Evolutionary conservation across 2,797 vertebrate genomes (phyloP), one percentile per base, ranked within the genome.

Genomic region (Babyrousa celebensis): DNA sequence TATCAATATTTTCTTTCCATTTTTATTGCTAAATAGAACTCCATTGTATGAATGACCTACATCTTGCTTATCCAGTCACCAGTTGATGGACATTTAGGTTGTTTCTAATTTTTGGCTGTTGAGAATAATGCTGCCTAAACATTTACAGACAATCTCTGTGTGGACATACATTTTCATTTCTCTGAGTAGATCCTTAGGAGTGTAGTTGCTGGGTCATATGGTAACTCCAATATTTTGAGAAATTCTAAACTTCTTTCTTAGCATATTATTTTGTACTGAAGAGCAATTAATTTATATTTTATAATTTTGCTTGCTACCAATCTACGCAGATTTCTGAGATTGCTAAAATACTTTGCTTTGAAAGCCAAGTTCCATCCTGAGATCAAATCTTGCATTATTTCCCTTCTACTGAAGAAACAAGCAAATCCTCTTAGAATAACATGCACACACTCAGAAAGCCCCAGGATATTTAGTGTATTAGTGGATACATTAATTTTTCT

Each of bases 371-470:
- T 88, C 48, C 40, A 91, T n/a, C 10, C 23, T 48, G 32, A 54
- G 36, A 89, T 77, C 56, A 68, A 62, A 92, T 75, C 10, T 83
- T 68, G 12, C 12, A 63, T 85, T 60, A 91, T 72, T 91, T 77
- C 11, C 27, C 36, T 70, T 72, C 29, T 70, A 78, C 14, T 74
- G 70, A 95, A 75, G 52, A 90, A 92, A 84, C n/a, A 85, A 23
- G 77, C 2, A 93, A 36, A 65, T 85, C 91, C 16, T 48, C 48
- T 95, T 60, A 85, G n/a, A 78, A 83, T 67, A 92, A 72, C 65
- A 65, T 54, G n/a, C 18, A 74, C 6, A 48, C 0, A 56, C 7
- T 68, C 72, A 63, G 36, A 65, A 95, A 82, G 23, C 58, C 56
- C 63, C 5, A 82, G 74, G 15, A 52, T 68, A 5, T 25, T 74